Percentiles rank a stretch among this genome's conserved stretches.
Conservation (phyloP, 2,888 invertebrate genomes). For the Crossocerus cetratus region DNA sequence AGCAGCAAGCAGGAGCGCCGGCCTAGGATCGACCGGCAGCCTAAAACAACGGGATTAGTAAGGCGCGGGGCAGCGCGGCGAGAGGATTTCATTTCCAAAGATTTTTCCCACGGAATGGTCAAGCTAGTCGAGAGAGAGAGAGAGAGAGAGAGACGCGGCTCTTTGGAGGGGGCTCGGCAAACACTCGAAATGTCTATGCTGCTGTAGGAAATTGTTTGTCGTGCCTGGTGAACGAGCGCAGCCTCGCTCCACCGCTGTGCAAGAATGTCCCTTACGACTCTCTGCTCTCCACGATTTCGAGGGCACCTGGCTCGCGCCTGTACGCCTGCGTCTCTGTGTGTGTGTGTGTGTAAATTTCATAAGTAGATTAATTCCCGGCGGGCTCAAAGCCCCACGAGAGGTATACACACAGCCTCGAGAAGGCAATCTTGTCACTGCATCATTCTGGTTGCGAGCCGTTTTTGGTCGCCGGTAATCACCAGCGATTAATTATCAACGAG, state of each 20-base stretch:
- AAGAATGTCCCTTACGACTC: slow-evolving; percentile 3
- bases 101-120: slow-evolving; percentile 61
- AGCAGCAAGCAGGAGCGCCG: slow-evolving; percentile 13
- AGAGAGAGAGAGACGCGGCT: slow-evolving; percentile 32
- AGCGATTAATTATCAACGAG: too few relatives aligned
- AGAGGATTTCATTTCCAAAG: slow-evolving; percentile 68
- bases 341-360: too few relatives aligned
- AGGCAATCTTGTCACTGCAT: too few relatives aligned
- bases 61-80: slow-evolving; percentile 28
- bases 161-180: slow-evolving; percentile 59
- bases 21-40: slow-evolving; percentile 4
- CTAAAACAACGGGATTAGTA: slow-evolving; percentile 66
- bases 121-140: slow-evolving; percentile 25
- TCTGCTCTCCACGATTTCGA: background rate
- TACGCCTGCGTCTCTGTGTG: too few relatives aligned
- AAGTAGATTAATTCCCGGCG: too few relatives aligned
- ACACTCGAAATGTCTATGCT: slow-evolving; percentile 70
- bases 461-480: too few relatives aligned
- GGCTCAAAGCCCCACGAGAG: too few relatives aligned
- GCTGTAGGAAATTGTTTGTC: slow-evolving; percentile 70
- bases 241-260: slow-evolving; percentile 6
- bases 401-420: too few relatives aligned
- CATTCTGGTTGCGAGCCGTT: background rate
- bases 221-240: slow-evolving; percentile 40
- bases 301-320: background rate